Conservation (phyloP, 2,888 invertebrate species). For the Cheilosia vulpina region DNA sequence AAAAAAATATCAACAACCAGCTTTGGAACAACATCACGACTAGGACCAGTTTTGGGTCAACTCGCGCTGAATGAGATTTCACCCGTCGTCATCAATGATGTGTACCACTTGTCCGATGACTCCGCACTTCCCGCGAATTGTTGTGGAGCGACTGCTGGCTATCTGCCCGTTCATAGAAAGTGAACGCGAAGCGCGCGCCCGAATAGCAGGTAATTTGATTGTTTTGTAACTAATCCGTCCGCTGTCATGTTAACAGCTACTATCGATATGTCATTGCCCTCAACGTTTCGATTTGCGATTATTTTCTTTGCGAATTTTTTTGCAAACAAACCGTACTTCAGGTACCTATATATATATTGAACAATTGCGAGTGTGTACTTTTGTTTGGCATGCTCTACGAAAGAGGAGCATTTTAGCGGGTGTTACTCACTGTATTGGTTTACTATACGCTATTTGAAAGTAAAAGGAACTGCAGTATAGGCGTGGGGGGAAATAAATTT, state of each 20-base stretch:
- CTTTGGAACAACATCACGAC: constrained; percentile 36
- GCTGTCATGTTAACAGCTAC: constrained; percentile 56
- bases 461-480: constrained; percentile 66
- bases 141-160: constrained; percentile 16
- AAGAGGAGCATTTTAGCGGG: constrained; percentile 18
- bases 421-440: constrained; percentile 16
- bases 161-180: constrained; percentile 58
- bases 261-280: constrained; percentile 52
- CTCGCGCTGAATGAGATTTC: constrained; percentile 55
- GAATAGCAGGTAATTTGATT: constrained; percentile 38
- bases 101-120: constrained; percentile 58
- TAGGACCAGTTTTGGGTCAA: constrained; percentile 70
- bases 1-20: constrained; percentile 21
- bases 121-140: constrained; percentile 64
- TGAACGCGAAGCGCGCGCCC: constrained; percentile 49
- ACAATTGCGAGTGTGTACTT: constrained; percentile 8
- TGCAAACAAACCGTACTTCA: constrained; percentile 9
- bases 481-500: constrained; percentile 45
- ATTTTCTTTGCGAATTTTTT: constrained; percentile 26
- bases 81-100: constrained; percentile 56
- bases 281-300: constrained; percentile 50
- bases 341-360: not conserved
- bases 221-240: constrained; percentile 67
- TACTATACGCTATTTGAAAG: constrained; percentile 54
- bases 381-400: not conserved